These are phyloP conservation scores for Dolichoris vasculosae DNA, from an alignment of 1,140 invertebrate species.

Conservation along the genomic window DNA sequence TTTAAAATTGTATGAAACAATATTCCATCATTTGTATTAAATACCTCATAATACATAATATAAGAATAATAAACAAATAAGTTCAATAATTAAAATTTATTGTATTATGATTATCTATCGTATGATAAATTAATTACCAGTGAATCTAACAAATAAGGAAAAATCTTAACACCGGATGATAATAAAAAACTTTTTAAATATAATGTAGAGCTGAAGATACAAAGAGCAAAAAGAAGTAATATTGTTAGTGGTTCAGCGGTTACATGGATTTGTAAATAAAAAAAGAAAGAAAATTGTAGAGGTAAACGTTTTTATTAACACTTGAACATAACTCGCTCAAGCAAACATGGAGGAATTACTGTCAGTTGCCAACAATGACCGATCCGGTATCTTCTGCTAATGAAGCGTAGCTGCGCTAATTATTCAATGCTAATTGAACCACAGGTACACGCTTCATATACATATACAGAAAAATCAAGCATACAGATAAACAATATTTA, in stretches of 20 bases:
- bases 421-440: slow-evolving; percentile 66
- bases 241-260: neutral
- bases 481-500: neutral
- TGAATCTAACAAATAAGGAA: neutral
- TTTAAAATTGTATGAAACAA: no score
- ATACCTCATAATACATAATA: no score
- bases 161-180: neutral
- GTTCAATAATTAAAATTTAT: neutral
- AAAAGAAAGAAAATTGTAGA: neutral
- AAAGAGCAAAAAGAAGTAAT: neutral
- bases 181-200: neutral
- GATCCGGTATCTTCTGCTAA: slow-evolving; percentile 65
- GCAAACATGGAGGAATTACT: slow-evolving; percentile 57
- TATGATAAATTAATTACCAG: neutral
- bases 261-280: neutral
- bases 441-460: neutral
- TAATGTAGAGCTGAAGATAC: neutral
- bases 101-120: neutral
- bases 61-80: no score
- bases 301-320: slow-evolving; percentile 24
- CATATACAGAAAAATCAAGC: neutral
- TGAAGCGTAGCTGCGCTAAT: slow-evolving; percentile 66
- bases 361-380: slow-evolving; percentile 61
- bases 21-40: no score
- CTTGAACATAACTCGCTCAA: neutral